These are phyloP conservation scores for Tetanocera ferruginea DNA, from an alignment of 2,888 invertebrate genomes.

Conservation along the genomic window DNA sequence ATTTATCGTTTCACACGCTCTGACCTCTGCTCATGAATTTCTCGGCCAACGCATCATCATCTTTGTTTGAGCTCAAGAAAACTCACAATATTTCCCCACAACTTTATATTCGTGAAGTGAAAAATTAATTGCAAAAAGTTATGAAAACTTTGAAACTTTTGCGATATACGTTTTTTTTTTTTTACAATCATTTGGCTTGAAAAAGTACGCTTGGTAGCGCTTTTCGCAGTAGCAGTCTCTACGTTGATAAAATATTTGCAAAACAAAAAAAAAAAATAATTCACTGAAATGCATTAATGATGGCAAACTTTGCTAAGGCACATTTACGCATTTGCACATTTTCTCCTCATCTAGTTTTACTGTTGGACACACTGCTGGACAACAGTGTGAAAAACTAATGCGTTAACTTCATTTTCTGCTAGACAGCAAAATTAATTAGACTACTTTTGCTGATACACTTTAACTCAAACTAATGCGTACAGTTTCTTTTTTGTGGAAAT, in stretches of 20 bases:
- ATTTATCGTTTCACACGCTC: too few species aligned
- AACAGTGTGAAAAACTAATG: neutral
- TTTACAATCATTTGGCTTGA: neutral
- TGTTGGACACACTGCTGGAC: neutral
- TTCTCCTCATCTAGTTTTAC: neutral
- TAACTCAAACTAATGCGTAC: neutral
- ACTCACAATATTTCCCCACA: too few species aligned
- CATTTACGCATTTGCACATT: neutral
- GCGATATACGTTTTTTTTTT: neutral
- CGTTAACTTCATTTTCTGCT: slow-evolving; percentile 11
- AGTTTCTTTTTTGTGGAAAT: neutral
- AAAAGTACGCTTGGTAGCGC: slow-evolving; percentile 2
- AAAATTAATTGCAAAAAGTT: slow-evolving; percentile 31
- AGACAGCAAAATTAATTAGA: neutral
- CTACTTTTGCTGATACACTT: slow-evolving; percentile 1
- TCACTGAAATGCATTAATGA: slow-evolving; percentile 18
- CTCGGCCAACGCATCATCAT: too few species aligned
- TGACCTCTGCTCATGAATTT: too few species aligned
- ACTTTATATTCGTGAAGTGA: neutral
- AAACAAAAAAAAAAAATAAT: neutral
- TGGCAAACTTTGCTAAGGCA: neutral
- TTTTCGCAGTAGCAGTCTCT: neutral
- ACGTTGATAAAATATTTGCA: neutral
- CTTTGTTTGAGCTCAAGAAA: too few species aligned
- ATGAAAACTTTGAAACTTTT: slow-evolving; percentile 1